Percentiles rank a stretch among this genome's conserved stretches.
phyloP scores from a whole-genome alignment of 2,113 vertebrate genomes.

The Seriola aureovittata region DNA sequence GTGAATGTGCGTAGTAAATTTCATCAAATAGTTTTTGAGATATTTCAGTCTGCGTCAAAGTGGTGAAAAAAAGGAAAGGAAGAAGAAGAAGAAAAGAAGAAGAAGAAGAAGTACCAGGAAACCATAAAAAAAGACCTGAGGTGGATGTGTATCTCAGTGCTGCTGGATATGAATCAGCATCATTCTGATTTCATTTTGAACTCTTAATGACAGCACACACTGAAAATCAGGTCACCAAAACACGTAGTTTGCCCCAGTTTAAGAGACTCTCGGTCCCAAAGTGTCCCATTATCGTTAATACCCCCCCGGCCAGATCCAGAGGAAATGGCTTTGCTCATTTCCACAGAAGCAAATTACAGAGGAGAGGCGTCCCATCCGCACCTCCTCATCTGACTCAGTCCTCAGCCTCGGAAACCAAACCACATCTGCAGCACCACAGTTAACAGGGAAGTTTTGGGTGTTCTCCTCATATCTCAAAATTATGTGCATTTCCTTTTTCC shows the following conservation, averaged over 20 bases:
- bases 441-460: slow-evolving; percentile 11
- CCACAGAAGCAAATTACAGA: slow-evolving; percentile 71
- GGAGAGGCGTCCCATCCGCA: slow-evolving; percentile 17
- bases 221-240: slow-evolving; percentile 34
- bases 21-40: no score
- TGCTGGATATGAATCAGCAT: background rate
- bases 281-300: slow-evolving; percentile 56
- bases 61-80: no score
- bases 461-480: slow-evolving; percentile 45
- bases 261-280: slow-evolving; percentile 39
- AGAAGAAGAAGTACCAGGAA: no score
- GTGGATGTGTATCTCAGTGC: no score
- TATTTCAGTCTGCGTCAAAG: no score
- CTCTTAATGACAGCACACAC: slow-evolving; percentile 1
- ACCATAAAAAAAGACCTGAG: fast-evolving
- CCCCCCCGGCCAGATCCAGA: slow-evolving; percentile 42
- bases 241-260: slow-evolving; percentile 15
- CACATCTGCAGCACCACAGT: slow-evolving; percentile 10
- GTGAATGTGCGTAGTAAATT: no score
- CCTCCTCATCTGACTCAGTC: slow-evolving; percentile 20
- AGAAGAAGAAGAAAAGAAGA: no score
- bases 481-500: slow-evolving; percentile 45
- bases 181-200: background rate
- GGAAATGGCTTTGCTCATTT: slow-evolving; percentile 79
- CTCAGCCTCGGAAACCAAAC: slow-evolving; percentile 11